A percentile compares a stretch with the other conserved stretches of the same genome.
Conservation (phyloP, 2,113 vertebrate genomes). For the Aspiorhynchus laticeps region DNA sequence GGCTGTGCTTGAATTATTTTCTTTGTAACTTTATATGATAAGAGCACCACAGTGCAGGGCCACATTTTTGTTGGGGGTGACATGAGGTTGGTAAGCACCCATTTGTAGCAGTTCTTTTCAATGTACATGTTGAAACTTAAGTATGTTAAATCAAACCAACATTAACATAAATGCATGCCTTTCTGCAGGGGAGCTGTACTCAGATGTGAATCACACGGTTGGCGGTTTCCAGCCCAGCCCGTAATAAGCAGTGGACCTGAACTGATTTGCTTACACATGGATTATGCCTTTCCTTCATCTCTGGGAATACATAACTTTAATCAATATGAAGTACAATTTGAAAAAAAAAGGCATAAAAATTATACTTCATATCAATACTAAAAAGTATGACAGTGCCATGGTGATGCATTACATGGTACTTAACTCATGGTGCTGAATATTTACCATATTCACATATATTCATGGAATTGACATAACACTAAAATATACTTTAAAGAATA, state of each 20-base stretch:
- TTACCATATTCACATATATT: neutral
- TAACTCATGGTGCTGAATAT: neutral
- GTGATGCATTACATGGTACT: neutral
- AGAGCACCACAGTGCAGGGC: neutral
- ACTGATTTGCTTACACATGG: slow-evolving; percentile 53
- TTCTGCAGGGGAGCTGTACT: neutral
- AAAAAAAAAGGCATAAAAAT: too few species aligned
- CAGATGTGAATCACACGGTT: neutral
- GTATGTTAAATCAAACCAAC: neutral
- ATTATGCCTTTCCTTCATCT: neutral
- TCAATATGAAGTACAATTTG: neutral
- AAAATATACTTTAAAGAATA: neutral
- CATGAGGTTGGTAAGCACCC: neutral
- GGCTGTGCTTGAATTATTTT: neutral
- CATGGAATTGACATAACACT: neutral
- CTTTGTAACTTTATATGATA: slow-evolving; percentile 3
- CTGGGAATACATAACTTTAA: neutral
- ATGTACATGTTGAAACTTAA: neutral
- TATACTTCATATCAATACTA: neutral
- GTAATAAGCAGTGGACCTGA: slow-evolving; percentile 46
- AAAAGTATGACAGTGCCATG: neutral
- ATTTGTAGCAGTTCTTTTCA: neutral
- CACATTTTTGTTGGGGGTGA: neutral
- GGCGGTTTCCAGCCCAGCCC: neutral
- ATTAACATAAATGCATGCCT: slow-evolving; percentile 6